Conservation (phyloP, 2,797 vertebrate genomes). For the Poeciliopsis gracilis region DNA sequence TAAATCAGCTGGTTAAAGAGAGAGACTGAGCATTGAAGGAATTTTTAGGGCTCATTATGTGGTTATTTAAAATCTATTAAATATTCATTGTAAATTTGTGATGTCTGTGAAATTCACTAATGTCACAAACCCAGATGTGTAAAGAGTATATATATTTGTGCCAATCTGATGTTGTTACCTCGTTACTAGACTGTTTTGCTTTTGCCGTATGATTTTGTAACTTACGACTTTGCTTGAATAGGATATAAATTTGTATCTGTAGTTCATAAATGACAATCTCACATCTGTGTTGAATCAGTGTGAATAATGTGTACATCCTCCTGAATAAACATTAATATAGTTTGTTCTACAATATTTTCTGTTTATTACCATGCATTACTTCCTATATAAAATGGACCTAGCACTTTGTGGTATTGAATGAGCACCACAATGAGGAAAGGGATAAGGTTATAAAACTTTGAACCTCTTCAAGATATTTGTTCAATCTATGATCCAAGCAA, state of each 20-base stretch:
- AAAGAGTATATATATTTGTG: slow-evolving; percentile 33
- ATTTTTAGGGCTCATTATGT: not conserved
- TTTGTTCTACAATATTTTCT: slow-evolving; percentile 36
- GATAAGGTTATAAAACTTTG: too few species aligned
- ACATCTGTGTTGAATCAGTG: slow-evolving; percentile 28
- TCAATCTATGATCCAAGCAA: too few species aligned
- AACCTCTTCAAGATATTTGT: too few species aligned
- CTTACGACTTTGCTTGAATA: slow-evolving; percentile 24
- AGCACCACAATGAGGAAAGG: too few species aligned
- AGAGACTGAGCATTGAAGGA: not conserved
- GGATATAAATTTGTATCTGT: slow-evolving; percentile 36
- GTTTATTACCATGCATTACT: not conserved
- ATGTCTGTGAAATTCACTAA: not conserved
- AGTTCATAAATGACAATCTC: slow-evolving; percentile 23
- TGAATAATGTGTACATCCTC: slow-evolving; percentile 37
- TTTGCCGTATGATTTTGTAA: slow-evolving; percentile 39
- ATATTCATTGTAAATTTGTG: not conserved
- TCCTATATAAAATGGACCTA: not conserved
- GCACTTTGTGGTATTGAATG: too few species aligned
- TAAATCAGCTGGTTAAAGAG: slow-evolving; percentile 1
- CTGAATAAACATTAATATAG: slow-evolving; percentile 59
- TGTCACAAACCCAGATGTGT: slow-evolving; percentile 26
- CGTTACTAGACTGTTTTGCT: slow-evolving; percentile 18
- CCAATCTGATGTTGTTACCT: slow-evolving; percentile 27
- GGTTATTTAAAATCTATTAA: not conserved